Evolutionary conservation across 2,797 vertebrate species (phyloP).

Genomic region (Octomys mimax): DNA sequence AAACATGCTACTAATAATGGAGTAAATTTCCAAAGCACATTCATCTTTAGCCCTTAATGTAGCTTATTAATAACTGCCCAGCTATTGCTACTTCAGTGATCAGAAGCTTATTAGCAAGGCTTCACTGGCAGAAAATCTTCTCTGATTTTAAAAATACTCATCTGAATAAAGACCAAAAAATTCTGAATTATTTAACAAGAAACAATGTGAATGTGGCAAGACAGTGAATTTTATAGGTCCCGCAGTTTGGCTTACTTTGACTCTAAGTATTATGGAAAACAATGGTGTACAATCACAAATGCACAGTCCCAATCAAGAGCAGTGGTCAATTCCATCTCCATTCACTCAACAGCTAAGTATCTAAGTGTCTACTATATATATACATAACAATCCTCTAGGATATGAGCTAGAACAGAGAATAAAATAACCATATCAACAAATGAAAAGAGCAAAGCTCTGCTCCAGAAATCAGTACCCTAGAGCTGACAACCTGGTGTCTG

Average conservation of each 20-base stretch:
- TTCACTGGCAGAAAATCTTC: constrained; percentile 23
- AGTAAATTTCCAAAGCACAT: background rate
- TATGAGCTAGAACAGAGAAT: background rate
- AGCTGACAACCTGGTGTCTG: background rate
- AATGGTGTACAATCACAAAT: background rate
- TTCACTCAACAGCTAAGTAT: background rate
- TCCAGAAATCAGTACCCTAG: background rate
- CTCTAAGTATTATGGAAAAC: constrained; percentile 9
- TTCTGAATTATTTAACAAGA: background rate
- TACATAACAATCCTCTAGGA: background rate
- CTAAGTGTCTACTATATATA: background rate
- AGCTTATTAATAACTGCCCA: background rate
- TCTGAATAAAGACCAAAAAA: background rate
- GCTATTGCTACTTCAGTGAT: background rate
- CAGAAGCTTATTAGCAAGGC: background rate
- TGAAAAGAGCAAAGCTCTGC: background rate
- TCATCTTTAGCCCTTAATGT: background rate
- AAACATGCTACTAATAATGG: background rate
- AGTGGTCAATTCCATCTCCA: background rate
- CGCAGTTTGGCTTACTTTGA: background rate
- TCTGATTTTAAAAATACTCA: constrained; percentile 2
- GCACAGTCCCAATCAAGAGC: background rate
- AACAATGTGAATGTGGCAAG: background rate
- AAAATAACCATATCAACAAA: background rate
- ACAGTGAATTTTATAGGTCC: background rate